Conservation (phyloP, 2,797 vertebrate genomes). For the Falco rusticolus region DNA sequence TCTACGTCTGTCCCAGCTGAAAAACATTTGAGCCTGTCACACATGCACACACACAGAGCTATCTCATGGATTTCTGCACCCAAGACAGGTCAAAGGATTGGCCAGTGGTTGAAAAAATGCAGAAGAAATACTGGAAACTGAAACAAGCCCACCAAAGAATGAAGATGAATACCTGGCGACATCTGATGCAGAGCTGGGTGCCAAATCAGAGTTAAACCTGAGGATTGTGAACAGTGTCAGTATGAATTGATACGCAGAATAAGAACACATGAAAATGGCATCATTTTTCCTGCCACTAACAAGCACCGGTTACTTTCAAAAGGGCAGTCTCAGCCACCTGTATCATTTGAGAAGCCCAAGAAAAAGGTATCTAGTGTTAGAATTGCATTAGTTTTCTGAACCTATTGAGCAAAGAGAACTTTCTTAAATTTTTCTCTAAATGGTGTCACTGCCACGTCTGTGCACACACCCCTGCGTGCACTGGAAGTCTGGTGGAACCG, state of each 20-base stretch:
- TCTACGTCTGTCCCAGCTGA: neutral
- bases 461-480: neutral
- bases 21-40: neutral
- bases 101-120: conserved; percentile 86
- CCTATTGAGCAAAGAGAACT: neutral
- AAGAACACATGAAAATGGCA: neutral
- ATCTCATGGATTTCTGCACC: conserved; percentile 77
- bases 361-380: neutral
- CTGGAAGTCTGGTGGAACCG: neutral
- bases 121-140: conserved; percentile 90
- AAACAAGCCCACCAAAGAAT: conserved; percentile 89
- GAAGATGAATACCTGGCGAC: conserved; percentile 87
- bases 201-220: conserved; percentile 82
- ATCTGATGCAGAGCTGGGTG: conserved; percentile 85
- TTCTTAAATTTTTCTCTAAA: neutral
- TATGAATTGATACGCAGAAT: neutral
- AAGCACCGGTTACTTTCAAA: neutral
- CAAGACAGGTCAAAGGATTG: conserved; percentile 74
- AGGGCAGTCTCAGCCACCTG: neutral
- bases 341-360: neutral
- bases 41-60: conserved; percentile 47
- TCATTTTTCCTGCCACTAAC: neutral
- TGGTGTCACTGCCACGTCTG: neutral
- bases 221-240: neutral
- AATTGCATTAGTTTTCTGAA: neutral